Percentiles rank a stretch among this genome's conserved stretches.
Evolutionary conservation across 2,797 vertebrate species (phyloP).

Genomic region (Falco naumanni): DNA sequence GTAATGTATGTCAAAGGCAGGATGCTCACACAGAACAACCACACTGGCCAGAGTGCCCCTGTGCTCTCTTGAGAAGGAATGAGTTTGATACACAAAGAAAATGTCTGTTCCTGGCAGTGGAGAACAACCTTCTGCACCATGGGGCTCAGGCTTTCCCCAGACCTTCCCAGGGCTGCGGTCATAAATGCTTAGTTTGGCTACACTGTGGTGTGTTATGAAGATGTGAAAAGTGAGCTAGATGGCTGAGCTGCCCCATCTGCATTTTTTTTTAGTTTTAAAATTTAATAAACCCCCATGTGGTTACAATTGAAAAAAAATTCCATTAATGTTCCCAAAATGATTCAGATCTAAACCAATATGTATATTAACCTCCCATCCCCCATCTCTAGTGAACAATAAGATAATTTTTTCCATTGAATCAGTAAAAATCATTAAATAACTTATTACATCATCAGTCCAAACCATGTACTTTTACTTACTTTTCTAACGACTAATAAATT

Average conservation of each 20-base stretch:
- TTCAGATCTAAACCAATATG: slow-evolving; percentile 23
- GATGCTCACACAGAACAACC: neutral
- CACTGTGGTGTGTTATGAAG: slow-evolving; percentile 1
- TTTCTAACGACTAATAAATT: slow-evolving; percentile 35
- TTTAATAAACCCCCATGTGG: slow-evolving; percentile 62
- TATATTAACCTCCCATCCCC: slow-evolving; percentile 35
- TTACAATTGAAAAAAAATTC: slow-evolving; percentile 30
- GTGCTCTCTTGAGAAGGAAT: neutral
- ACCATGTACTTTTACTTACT: neutral
- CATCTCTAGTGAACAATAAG: slow-evolving; percentile 43
- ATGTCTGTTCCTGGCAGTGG: neutral
- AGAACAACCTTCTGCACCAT: neutral
- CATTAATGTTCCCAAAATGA: slow-evolving; percentile 29
- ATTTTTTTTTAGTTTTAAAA: slow-evolving; percentile 27
- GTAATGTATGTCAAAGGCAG: neutral
- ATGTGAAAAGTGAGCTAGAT: slow-evolving; percentile 33
- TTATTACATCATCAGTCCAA: slow-evolving; percentile 13
- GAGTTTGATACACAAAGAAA: neutral
- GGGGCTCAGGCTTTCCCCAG: neutral
- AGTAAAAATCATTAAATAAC: slow-evolving; percentile 31
- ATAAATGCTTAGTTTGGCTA: slow-evolving; percentile 28
- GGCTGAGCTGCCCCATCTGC: slow-evolving; percentile 25
- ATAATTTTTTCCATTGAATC: slow-evolving; percentile 35
- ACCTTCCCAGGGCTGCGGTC: neutral
- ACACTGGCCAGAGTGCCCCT: neutral